Evolutionary conservation across 2,113 vertebrate species (phyloP).

Genomic region (Tinamus guttatus): DNA sequence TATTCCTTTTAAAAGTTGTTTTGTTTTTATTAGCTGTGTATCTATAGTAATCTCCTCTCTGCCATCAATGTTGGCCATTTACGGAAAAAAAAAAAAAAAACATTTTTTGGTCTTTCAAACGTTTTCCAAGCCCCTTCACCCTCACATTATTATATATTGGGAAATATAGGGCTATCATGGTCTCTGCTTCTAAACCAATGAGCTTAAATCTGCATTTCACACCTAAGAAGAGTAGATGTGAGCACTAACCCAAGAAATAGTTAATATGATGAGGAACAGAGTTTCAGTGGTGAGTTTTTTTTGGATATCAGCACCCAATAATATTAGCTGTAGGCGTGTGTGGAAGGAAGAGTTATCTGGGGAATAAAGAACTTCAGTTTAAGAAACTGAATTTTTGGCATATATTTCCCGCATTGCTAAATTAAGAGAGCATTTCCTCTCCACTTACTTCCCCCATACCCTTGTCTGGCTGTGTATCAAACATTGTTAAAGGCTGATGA

Average conservation of each 20-base stretch:
- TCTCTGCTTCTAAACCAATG: background rate
- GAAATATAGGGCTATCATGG: background rate
- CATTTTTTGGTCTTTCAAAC: background rate
- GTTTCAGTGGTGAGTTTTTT: background rate
- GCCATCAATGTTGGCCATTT: background rate
- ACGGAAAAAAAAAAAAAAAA: background rate
- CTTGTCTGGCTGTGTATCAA: constrained; percentile 59
- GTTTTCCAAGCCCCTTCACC: background rate
- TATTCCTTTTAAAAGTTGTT: background rate
- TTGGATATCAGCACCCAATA: background rate
- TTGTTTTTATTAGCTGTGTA: background rate
- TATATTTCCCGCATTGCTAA: constrained; percentile 32
- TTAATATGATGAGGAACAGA: background rate
- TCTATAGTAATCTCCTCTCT: background rate
- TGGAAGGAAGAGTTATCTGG: background rate
- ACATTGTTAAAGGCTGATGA: constrained; percentile 49
- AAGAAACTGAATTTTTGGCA: constrained; percentile 31
- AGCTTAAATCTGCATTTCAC: background rate
- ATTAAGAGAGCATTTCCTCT: constrained; percentile 16
- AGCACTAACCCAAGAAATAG: background rate
- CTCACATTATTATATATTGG: background rate
- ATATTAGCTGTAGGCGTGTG: background rate
- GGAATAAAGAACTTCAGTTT: background rate
- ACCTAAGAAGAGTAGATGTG: background rate
- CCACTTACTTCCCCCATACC: background rate